Evolutionary conservation across 2,888 invertebrate genomes (phyloP).

Genomic region (Sarcophaga rosellei): DNA sequence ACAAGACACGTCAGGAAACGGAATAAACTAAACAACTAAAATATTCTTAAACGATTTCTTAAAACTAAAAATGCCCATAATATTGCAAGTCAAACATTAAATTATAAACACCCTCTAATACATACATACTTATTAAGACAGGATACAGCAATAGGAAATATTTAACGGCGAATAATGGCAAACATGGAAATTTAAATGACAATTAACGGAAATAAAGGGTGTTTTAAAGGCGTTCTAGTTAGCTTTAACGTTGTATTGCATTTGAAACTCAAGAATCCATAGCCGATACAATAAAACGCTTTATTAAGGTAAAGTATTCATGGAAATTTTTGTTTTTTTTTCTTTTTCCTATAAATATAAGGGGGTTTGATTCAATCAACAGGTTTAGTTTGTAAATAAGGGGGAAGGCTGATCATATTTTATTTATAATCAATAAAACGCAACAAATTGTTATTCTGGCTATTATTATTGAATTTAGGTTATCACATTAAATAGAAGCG

Average conservation of each 20-base stretch:
- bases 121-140: neutral
- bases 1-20: neutral
- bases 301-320: neutral
- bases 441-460: neutral
- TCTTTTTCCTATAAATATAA: neutral
- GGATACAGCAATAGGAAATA: neutral
- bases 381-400: neutral
- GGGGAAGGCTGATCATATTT: neutral
- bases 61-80: neutral
- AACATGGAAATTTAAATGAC: slow-evolving; percentile 52
- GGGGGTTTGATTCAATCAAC: neutral
- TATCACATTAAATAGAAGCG: neutral
- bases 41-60: neutral
- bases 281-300: neutral
- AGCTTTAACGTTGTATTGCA: no score
- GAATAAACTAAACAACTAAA: neutral
- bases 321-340: neutral
- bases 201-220: slow-evolving; percentile 64
- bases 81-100: neutral
- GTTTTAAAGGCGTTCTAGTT: slow-evolving; percentile 46
- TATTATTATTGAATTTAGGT: neutral
- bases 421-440: neutral
- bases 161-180: neutral
- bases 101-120: neutral
- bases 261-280: no score